Evolutionary conservation across 23 tunicate genomes (phyloP), one percentile per base, ranked within the genome.

Genomic region (Clavelina lepadiformis): DNA sequence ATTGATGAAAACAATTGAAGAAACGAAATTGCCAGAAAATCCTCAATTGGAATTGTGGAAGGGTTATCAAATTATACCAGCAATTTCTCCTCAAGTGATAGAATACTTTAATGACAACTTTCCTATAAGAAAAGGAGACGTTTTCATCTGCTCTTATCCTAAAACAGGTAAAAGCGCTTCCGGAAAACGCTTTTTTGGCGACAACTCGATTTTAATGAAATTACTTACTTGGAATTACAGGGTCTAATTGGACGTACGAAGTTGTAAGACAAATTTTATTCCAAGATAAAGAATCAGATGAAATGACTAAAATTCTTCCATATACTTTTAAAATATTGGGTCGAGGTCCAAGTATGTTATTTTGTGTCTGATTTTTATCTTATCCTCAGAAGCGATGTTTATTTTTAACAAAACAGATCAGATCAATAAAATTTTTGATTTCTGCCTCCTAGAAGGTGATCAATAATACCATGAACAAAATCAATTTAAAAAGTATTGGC

Each of bases 201-300:
- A n/a, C n/a, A n/a, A n/a, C n/a, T n/a, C n/a, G n/a, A n/a, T n/a
- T n/a, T n/a, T n/a, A n/a, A n/a, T n/a, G n/a, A n/a, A n/a, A n/a
- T n/a, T n/a, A n/a, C n/a, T n/a, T 41, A 15, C 11, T 41, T 8
- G 15, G 11, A 41, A 8, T 41, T 41, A 41, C 53, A 74, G 80
- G 80, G 18, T 61, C 80, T 2, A 74, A 74, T 49, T 74, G 80
- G 80, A 41, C 56, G 11, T 6, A 5, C 2, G 80, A 60, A 61
- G 67, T 74, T 41, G 18, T 74, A 18, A 60, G 61, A 19, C 69
- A 60, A 45, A 62, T 74, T 25, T 46, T 74, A 27, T 74, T 29
- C 49, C 58, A 32, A 2, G 49, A 29, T 13, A 28, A 46, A 59
- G 70, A 46, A 30, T 37, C 33, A 46, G 20, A 46, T 18, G 20